Evolutionary conservation across 2,113 vertebrate species (phyloP).

Genomic region (Toxostoma redivivum): DNA sequence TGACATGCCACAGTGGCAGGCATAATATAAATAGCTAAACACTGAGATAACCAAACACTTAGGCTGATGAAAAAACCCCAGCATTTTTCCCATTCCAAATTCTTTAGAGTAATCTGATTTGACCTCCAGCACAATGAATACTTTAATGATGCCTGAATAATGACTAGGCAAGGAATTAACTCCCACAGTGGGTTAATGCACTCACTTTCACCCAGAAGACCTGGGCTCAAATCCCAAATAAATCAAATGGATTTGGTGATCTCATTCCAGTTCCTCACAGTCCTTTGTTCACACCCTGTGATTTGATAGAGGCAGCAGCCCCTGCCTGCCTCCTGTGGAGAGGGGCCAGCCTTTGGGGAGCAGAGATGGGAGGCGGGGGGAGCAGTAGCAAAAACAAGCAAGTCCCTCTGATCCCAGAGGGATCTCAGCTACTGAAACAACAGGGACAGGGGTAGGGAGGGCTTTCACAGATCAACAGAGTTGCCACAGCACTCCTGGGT

Average conservation of each 20-base stretch:
- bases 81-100: conserved; percentile 61
- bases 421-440: neutral
- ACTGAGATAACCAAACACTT: conserved; percentile 38
- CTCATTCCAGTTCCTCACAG: neutral
- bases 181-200: conserved; percentile 2
- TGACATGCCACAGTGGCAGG: conserved; percentile 33
- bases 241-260: conserved; percentile 32
- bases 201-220: conserved; percentile 34
- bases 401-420: neutral
- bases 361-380: neutral
- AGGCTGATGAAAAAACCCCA: neutral
- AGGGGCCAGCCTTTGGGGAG: neutral
- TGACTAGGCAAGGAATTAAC: conserved; percentile 47
- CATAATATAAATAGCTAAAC: conserved; percentile 37
- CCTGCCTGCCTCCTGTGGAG: neutral
- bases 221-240: conserved; percentile 9
- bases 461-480: neutral
- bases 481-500: neutral
- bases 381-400: neutral
- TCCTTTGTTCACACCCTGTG: neutral
- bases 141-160: conserved; percentile 43
- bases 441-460: neutral
- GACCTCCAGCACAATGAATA: conserved; percentile 44
- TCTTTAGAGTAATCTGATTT: conserved; percentile 57
- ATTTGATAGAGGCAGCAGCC: rapidly evolving